A percentile compares a stretch with the other conserved stretches of the same genome.
Evolutionary conservation across 2,113 vertebrate genomes (phyloP).

Genomic region (Eclectus roratus): DNA sequence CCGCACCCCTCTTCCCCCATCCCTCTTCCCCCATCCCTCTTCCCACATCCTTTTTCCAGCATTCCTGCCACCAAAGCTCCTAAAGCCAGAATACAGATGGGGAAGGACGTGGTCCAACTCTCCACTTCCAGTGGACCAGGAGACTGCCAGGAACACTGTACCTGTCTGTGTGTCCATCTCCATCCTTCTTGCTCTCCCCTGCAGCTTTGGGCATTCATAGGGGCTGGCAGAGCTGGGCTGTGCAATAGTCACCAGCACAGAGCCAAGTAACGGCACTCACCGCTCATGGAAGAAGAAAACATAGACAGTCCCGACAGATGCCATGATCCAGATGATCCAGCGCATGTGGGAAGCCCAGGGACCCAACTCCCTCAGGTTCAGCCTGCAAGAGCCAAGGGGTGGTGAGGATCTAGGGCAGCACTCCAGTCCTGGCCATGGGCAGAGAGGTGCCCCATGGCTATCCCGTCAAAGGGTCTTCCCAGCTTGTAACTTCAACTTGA

Average conservation of each 20-base stretch:
- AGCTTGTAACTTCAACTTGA: not conserved
- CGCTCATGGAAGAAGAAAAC: constrained; percentile 96
- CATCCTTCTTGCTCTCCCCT: not conserved
- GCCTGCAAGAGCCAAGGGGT: constrained; percentile 64
- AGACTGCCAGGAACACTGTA: not conserved
- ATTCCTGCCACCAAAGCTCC: not conserved
- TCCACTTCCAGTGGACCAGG: not conserved
- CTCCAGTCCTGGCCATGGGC: rapidly evolving
- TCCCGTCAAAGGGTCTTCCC: not conserved
- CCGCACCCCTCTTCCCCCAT: not conserved
- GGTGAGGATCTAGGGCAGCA: not conserved
- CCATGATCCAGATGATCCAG: constrained; percentile 98
- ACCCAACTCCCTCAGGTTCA: constrained; percentile 89
- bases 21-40: not conserved
- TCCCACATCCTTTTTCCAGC: not conserved
- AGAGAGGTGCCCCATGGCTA: not conserved
- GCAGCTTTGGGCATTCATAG: not conserved
- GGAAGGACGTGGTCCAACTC: not conserved
- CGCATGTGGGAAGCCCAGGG: constrained; percentile 93
- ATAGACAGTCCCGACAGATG: constrained; percentile 85
- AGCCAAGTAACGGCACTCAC: constrained; percentile 60
- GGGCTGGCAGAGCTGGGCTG: not conserved
- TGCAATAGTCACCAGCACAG: rapidly evolving
- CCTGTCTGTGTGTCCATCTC: not conserved
- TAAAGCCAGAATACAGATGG: not conserved